A percentile compares a stretch with the other conserved stretches of the same genome.
phyloP scores from a whole-genome alignment of 2,888 invertebrate species.

The Nomada fabriciana region DNA sequence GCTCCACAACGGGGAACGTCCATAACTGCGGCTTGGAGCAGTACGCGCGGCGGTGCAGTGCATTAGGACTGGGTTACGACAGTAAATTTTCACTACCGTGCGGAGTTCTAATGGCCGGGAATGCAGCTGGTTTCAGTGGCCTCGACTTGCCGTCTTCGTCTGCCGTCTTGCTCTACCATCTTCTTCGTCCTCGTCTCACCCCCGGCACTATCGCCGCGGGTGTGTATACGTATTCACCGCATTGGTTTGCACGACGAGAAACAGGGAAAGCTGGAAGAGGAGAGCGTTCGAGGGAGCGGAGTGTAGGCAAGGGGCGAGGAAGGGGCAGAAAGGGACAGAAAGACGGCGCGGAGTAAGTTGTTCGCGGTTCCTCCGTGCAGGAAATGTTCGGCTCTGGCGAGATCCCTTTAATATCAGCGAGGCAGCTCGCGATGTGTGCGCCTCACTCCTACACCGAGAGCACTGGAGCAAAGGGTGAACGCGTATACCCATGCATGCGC shows the following conservation, averaged over 20 bases:
- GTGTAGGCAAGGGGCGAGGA: conserved; percentile 3
- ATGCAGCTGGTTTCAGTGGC: conserved; percentile 83
- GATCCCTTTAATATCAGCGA: conserved; percentile 78
- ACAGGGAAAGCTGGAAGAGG: conserved; percentile 41
- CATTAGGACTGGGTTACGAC: conserved; percentile 84
- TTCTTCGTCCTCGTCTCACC: conserved; percentile 10
- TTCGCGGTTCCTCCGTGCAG: conserved; percentile 78
- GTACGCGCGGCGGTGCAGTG: conserved; percentile 74
- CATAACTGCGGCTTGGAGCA: conserved; percentile 78
- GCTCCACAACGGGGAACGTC: conserved; percentile 76
- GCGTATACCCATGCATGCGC: conserved; percentile 26
- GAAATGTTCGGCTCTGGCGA: conserved; percentile 71
- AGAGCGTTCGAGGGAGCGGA: conserved; percentile 16
- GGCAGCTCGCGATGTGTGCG: conserved; percentile 65
- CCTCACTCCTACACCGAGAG: conserved; percentile 20
- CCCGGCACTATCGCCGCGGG: background rate
- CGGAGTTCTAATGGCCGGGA: conserved; percentile 83
- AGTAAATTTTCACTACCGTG: conserved; percentile 84
- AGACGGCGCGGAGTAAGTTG: conserved; percentile 76
- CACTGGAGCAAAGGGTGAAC: conserved; percentile 21
- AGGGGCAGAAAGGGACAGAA: conserved; percentile 1
- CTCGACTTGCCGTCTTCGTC: conserved; percentile 74
- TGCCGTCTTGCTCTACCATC: conserved; percentile 31
- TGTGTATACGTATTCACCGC: conserved; percentile 24
- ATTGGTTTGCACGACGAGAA: conserved; percentile 18